A percentile compares a stretch with the other conserved stretches of the same genome.
phyloP scores from a whole-genome alignment of 2,888 invertebrate genomes.

The Drosophila lutescens region DNA sequence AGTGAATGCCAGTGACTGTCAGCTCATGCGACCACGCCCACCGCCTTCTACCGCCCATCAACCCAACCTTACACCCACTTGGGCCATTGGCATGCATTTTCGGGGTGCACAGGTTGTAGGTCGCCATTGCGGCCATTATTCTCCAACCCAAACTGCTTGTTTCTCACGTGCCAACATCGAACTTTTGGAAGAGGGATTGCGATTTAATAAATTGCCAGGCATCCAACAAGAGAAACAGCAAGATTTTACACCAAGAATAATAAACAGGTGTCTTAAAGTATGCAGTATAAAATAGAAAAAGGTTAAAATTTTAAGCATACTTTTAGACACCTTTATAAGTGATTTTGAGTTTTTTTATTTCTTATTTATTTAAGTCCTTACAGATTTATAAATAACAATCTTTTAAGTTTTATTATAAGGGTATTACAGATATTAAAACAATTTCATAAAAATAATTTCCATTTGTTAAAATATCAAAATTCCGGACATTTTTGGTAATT shows the following conservation, averaged over 20 bases:
- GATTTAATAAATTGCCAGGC: slow-evolving; percentile 18
- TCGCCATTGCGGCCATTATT: slow-evolving; percentile 17
- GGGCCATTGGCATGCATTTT: slow-evolving; percentile 44
- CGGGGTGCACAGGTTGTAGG: slow-evolving; percentile 11
- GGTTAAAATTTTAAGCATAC: no score
- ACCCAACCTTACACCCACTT: neutral
- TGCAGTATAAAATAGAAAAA: no score
- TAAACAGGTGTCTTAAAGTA: no score
- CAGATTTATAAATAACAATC: no score
- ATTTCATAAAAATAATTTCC: no score
- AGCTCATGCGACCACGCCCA: slow-evolving; percentile 17
- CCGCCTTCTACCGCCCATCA: neutral
- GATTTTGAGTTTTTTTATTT: no score
- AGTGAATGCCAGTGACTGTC: slow-evolving; percentile 44
- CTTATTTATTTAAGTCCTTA: no score
- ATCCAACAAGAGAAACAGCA: neutral
- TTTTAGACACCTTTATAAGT: no score
- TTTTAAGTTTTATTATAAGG: no score
- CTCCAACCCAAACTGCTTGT: neutral
- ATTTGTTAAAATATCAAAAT: no score
- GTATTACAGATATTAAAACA: no score
- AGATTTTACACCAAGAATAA: neutral
- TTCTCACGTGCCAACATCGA: slow-evolving; percentile 20
- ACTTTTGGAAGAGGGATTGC: slow-evolving; percentile 4
- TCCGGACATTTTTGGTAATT: no score